Evolutionary conservation across 2,113 vertebrate species (phyloP).

Genomic region (Danio rerio): DNA sequence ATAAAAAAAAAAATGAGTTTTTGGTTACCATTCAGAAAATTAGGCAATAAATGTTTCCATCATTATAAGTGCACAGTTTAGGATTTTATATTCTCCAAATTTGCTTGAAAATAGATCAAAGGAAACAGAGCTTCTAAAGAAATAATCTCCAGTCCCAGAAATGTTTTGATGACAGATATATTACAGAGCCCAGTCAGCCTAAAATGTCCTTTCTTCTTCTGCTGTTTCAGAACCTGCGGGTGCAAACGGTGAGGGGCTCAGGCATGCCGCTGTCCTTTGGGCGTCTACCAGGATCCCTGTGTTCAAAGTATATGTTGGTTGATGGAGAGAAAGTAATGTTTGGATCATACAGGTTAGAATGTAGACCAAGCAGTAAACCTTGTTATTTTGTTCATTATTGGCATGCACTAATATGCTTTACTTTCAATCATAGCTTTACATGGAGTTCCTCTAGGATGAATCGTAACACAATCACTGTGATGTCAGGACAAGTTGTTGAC

Average conservation of each 20-base stretch:
- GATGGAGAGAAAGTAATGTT: constrained; percentile 94
- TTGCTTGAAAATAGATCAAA: too few species aligned
- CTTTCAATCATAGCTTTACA: constrained; percentile 82
- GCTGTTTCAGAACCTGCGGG: constrained; percentile 85
- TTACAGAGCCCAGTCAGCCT: neutral
- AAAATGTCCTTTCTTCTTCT: neutral
- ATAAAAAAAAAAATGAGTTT: too few species aligned
- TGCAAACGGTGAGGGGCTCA: constrained; percentile 84
- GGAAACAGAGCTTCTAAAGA: too few species aligned
- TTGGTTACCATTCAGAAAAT: too few species aligned
- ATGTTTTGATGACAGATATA: neutral
- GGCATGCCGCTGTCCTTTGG: constrained; percentile 87
- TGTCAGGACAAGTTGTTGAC: constrained; percentile 89
- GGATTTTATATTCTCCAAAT: too few species aligned
- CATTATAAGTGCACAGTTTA: too few species aligned
- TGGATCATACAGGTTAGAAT: constrained; percentile 86
- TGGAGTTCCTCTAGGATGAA: constrained; percentile 91
- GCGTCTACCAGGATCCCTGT: constrained; percentile 83
- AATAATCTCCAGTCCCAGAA: neutral
- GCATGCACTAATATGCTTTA: neutral
- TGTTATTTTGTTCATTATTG: neutral
- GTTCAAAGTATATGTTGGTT: constrained; percentile 92
- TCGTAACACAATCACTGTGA: constrained; percentile 87
- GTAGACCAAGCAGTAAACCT: neutral
- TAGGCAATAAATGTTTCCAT: too few species aligned